A percentile compares a stretch with the other conserved stretches of the same genome.
These are phyloP conservation scores for Tetramorium simillimum DNA, from an alignment of 1,140 invertebrate genomes.

Conservation along the genomic window DNA sequence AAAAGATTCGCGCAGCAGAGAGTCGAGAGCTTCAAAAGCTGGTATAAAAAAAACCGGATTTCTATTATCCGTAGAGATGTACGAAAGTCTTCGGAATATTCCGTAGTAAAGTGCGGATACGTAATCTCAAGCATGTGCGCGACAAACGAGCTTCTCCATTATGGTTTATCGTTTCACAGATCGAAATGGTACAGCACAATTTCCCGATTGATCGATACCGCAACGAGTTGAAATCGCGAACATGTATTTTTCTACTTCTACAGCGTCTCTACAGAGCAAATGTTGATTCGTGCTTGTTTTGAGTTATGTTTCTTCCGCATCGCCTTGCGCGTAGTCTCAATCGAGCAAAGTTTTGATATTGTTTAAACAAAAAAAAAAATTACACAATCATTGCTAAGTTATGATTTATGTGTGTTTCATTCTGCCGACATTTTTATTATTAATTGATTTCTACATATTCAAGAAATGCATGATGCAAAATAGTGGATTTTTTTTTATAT, in stretches of 20 bases:
- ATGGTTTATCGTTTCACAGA: conserved; percentile 57
- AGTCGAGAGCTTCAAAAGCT: conserved; percentile 4
- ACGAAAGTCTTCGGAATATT: conserved; percentile 26
- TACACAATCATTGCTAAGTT: not conserved
- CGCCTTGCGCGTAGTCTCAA: not conserved
- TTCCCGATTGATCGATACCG: conserved; percentile 48
- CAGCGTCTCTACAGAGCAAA: not conserved
- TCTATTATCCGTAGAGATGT: conserved; percentile 35
- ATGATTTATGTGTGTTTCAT: not conserved
- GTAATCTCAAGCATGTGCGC: conserved; percentile 44
- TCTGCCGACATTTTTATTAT: not conserved
- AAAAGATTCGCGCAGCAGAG: not conserved
- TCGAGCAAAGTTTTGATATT: conserved; percentile 27
- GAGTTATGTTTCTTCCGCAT: conserved; percentile 16
- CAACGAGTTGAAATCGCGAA: not conserved
- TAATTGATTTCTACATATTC: conserved; percentile 11
- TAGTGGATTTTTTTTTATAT: not conserved
- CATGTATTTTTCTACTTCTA: conserved; percentile 44
- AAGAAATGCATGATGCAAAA: not conserved
- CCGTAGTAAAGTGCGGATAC: conserved; percentile 3
- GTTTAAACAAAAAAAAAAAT: conserved; percentile 10
- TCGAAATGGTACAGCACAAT: conserved; percentile 35
- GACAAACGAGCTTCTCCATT: conserved; percentile 60
- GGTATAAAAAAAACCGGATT: conserved; percentile 28
- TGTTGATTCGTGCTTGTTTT: conserved; percentile 44